These are phyloP conservation scores for Drosophila quadrilineata DNA, from an alignment of 1,140 invertebrate genomes.

Conservation along the genomic window DNA sequence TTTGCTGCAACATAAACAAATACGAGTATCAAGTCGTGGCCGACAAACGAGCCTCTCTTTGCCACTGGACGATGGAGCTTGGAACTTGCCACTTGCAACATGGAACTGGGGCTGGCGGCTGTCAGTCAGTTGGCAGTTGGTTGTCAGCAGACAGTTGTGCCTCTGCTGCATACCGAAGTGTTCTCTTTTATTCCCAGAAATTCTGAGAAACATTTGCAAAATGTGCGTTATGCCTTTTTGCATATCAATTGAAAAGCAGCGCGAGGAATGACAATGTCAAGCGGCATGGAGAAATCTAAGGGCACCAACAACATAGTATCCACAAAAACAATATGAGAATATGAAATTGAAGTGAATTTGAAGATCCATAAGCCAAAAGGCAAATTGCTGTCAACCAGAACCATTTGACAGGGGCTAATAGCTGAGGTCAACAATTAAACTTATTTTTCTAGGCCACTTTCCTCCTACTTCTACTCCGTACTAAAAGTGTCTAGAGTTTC, in stretches of 20 bases:
- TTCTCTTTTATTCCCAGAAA: slow-evolving; percentile 49
- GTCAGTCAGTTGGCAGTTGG: too few species aligned
- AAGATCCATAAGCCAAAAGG: not conserved
- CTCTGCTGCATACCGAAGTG: slow-evolving; percentile 57
- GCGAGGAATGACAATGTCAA: slow-evolving; percentile 4
- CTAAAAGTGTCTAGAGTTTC: slow-evolving; percentile 47
- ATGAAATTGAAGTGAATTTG: not conserved
- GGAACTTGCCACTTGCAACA: too few species aligned
- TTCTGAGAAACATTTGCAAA: slow-evolving; percentile 47
- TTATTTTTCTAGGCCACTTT: slow-evolving; percentile 43
- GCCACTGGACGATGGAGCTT: slow-evolving; percentile 8
- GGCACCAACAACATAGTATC: not conserved
- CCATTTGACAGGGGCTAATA: slow-evolving; percentile 73
- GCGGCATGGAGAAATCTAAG: slow-evolving; percentile 4
- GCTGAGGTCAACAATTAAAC: slow-evolving; percentile 77
- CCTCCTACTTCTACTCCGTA: not conserved
- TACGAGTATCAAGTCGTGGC: slow-evolving; percentile 69
- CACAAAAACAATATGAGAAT: too few species aligned
- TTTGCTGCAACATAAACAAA: slow-evolving; percentile 64
- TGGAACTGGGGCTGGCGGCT: too few species aligned
- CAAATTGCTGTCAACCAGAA: slow-evolving; percentile 44
- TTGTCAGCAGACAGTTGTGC: too few species aligned
- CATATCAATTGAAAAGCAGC: slow-evolving; percentile 38
- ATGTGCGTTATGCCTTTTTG: slow-evolving; percentile 47
- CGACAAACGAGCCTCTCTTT: slow-evolving; percentile 28